Base-by-base conservation (phyloP, 2,113 vertebrate species). In the Channa maculata region DNA sequence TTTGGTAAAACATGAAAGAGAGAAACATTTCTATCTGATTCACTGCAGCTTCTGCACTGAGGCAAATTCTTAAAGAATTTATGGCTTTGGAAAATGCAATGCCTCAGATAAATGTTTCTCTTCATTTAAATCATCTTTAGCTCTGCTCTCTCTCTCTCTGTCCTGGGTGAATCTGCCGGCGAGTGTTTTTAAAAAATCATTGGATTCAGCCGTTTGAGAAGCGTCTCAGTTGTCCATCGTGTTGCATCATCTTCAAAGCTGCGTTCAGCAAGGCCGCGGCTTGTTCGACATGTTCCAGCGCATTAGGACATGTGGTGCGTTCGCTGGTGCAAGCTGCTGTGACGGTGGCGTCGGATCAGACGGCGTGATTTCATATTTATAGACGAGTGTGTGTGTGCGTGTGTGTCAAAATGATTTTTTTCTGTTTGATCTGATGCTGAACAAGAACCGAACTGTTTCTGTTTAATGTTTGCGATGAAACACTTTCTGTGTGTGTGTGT, bases 231-330 rank as follows among this genome's bases (percentile, higher is more conserved):
- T 33, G 65, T 64, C 80, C 70, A 41, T 80, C 77, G 14, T 2
- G 44, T 83, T 83, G 71, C 77, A 86, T 81, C 86, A 81, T 66
- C 80, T 70, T 88, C 79, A 85, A 85, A 83, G 82, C 79, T 66
- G 85, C 61, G 48, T 63, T 79, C 57, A 53, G 51, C 72, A 45
- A 66, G 72, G 62, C 69, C 0, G 61, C 13, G 39, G 59, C 69
- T 43, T 33, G 71, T 79, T 67, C 38, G 33, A 57, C 82, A 69
- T 46, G 63, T 82, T 84, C 34, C 68, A 34, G 33, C 45, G 0
- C 38, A 68, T 80, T 52, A 77, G 59, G 48, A 60, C 75, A 54
- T 38, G 76, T 12, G 75, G 34, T 36, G 75, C 39, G 50, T 41
- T 62, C 61, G 9, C 66, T 58, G 50, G 24, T 50, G 53, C 45